Evolutionary conservation across 2,113 vertebrate genomes (phyloP).

Genomic region (Aegypius monachus): DNA sequence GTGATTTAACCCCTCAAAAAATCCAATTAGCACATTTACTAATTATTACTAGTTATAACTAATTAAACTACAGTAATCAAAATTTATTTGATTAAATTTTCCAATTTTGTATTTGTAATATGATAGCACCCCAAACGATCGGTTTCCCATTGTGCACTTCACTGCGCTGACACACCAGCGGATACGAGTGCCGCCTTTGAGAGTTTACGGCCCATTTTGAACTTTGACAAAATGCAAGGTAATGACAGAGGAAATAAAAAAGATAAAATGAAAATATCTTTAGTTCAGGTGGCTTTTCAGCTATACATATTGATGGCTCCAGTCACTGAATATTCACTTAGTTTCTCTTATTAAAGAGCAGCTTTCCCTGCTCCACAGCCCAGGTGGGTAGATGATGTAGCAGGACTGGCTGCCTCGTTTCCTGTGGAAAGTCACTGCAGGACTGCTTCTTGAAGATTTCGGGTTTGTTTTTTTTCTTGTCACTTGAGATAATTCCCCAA

Average conservation of each 20-base stretch:
- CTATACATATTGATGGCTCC: neutral
- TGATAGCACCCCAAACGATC: neutral
- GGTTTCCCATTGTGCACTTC: neutral
- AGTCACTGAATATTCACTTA: neutral
- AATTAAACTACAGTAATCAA: constrained; percentile 62
- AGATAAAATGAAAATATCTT: neutral
- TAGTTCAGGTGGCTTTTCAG: neutral
- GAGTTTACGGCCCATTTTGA: rapidly evolving
- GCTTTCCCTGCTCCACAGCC: neutral
- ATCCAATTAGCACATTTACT: constrained; percentile 49
- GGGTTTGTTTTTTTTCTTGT: neutral
- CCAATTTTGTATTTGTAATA: neutral
- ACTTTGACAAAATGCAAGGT: neutral
- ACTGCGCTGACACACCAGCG: rapidly evolving
- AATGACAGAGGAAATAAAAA: neutral
- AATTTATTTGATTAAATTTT: neutral
- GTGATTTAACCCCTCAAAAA: constrained; percentile 30
- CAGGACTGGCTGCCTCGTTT: neutral
- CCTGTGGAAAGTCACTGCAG: neutral
- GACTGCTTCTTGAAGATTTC: neutral
- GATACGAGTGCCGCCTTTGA: neutral
- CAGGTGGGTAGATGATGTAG: neutral
- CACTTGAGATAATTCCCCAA: neutral
- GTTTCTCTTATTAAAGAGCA: neutral
- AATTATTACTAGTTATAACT: constrained; percentile 58